Conservation (phyloP, 1,140 invertebrate species). For the Glossosoma conforme region DNA sequence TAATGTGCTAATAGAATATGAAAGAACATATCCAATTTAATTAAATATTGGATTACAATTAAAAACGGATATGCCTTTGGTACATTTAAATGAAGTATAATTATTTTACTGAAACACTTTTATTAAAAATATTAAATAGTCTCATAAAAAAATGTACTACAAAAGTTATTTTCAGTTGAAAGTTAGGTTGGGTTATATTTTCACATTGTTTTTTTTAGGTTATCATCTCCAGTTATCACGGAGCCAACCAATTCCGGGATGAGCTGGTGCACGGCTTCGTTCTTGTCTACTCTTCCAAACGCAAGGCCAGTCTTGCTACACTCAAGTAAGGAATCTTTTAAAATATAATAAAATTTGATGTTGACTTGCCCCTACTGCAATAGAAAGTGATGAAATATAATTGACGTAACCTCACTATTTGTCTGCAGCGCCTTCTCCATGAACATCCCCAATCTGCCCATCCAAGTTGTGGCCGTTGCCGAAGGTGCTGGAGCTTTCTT, state of each 20-base stretch:
- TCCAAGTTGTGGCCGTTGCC: conserved; percentile 91
- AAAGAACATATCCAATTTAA: too few relatives aligned
- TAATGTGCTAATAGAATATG: too few relatives aligned
- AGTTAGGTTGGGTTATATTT: too few relatives aligned
- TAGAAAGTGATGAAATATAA: neutral
- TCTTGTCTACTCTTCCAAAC: conserved; percentile 90
- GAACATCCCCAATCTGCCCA: conserved; percentile 90
- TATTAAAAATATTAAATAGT: too few relatives aligned
- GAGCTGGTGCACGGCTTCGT: conserved; percentile 95
- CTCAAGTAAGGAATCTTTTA: conserved; percentile 67
- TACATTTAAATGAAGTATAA: too few relatives aligned
- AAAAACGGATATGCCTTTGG: too few relatives aligned
- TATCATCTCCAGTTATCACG: conserved; percentile 92
- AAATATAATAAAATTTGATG: neutral
- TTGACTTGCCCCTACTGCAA: neutral
- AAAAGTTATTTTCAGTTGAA: too few relatives aligned
- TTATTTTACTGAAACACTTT: too few relatives aligned
- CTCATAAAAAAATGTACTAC: too few relatives aligned
- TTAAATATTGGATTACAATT: too few relatives aligned
- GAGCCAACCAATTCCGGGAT: conserved; percentile 85
- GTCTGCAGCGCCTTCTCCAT: conserved; percentile 80
- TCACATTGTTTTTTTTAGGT: conserved; percentile 48
- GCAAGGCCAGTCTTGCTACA: conserved; percentile 90
- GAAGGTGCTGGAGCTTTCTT: conserved; percentile 86
- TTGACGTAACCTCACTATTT: too few relatives aligned